Evolutionary conservation across 2,797 vertebrate species (phyloP), one percentile per base, ranked within the genome.

Genomic region (Rhinogobio ventralis): DNA sequence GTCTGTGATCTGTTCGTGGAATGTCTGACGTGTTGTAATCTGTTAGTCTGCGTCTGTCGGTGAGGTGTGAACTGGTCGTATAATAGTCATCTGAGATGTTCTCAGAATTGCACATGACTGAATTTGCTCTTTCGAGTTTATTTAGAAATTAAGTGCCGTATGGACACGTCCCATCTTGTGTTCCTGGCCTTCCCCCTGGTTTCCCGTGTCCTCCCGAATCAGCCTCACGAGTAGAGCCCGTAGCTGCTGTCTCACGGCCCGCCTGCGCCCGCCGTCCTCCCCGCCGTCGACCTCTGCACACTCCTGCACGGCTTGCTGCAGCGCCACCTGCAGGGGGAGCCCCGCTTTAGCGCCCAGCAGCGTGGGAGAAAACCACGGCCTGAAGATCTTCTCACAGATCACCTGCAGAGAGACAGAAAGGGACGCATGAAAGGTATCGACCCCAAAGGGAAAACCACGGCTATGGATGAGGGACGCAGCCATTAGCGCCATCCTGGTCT

Each of bases 381-480:
- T 93, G 91, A 99, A 99, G 88, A 99, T 99, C 93, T 99, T 99
- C 94, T 98, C 97, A 93, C 98, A 99, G 60, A 99, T 95, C 74
- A 98, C 97, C 98, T 99, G 92, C 15, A 80, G 23, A 39, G 66
- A 42, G 57, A 86, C 13, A 55, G 53, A 64, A 10, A 79, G 67
- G 11, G 73, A 79, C 33, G 68, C 20, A 49, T 81, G 72, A 75
- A 78, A 57, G 55, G 28, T 51, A 62, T 49, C 6, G 69, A 82
- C 25, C 42, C 57, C 64, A 69, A 86, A 67, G 39, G 28, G 39
- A 86, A 55, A 60, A 72, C 71, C 33, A 28, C 19, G n/a, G 42
- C 51, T 73, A 23, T 19, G 66, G 57, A 71, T 62, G 73, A 60
- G 66, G 67, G 51, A 75, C 82, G 72, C 11, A 4, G 75, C 79